Base-by-base conservation (phyloP, 35 echinoderm and acorn worm genomes). In the Ophiothrix spiculata region DNA sequence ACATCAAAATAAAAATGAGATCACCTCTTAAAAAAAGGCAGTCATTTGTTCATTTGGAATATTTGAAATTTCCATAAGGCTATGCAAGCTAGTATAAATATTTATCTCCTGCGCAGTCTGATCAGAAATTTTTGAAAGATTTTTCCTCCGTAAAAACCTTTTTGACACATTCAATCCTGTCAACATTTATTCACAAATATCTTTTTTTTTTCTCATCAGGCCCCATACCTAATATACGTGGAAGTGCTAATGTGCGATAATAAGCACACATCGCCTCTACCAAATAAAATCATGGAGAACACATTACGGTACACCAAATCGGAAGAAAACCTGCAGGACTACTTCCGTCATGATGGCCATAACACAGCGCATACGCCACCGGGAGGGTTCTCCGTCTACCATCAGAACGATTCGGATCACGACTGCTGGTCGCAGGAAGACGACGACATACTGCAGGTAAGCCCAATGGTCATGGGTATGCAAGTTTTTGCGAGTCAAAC, bases 161-260 rank as follows among this genome's bases (percentile, higher is more conserved):
- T 63, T 14, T 28, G 14, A 15, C 56, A 63, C 14, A 15, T 63
- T 63, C n/a, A 31, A 14, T 28, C 33, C 10, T 81, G 79, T 40
- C 25, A 39, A 4, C 31, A 19, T 15, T 21, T 40, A 41, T 31
- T 2, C 17, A 77, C 31, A n/a, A 13, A 23, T 0, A 39, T 34
- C 31, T 39, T 64, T 74, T 23, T 39, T 86, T 39, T 76, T 32
- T 35, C 38, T 4, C 16, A 32, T 4, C 75, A 99, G 96, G 96
- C 92, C 13, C 95, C 96, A 25, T 99, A 99, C 76, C 79, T 99
- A 17, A 99, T 99, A 36, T 99, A 99, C 49, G 96, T 99, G 16
- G 96, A 99, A 74, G 96, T 94, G 28, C 60, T 99, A 11, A 85
- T 78, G 31, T 99, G 96, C 56, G 96, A 99, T 16, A 90, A 94